A percentile compares a stretch with the other conserved stretches of the same genome.
Evolutionary conservation across 2,113 vertebrate species (phyloP).

Genomic region (Chlorodrepanis virens): DNA sequence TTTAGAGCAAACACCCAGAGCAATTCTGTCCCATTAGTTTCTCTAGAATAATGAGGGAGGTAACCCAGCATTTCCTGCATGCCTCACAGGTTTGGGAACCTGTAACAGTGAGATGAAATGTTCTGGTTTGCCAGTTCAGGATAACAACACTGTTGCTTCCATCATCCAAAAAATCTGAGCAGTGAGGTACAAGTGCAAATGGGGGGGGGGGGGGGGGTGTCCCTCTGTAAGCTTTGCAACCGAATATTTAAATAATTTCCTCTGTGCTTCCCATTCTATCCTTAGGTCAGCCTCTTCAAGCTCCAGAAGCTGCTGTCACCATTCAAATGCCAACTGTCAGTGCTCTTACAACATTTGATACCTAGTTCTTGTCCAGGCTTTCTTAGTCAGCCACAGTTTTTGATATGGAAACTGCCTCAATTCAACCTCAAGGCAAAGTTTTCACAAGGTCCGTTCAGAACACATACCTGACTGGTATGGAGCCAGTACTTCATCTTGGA

Average conservation of each 20-base stretch:
- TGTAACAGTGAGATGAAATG: background rate
- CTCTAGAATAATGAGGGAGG: background rate
- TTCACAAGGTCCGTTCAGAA: background rate
- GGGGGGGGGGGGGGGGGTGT: no score
- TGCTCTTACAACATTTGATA: background rate
- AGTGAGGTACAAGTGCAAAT: background rate
- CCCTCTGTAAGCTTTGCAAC: background rate
- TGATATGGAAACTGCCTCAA: no score
- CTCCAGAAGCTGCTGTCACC: background rate
- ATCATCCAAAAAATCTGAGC: background rate
- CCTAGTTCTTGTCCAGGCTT: background rate
- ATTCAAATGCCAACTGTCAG: background rate
- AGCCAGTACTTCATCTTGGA: conserved; percentile 93
- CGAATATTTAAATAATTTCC: background rate
- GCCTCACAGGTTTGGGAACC: background rate
- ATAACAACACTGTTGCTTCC: background rate
- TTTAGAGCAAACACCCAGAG: background rate
- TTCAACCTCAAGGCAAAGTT: background rate
- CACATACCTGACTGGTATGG: conserved; percentile 92
- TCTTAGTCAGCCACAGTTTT: background rate
- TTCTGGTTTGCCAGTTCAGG: background rate
- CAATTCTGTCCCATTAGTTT: background rate
- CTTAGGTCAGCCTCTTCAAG: background rate
- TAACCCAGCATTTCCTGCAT: background rate
- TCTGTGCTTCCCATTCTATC: background rate